phyloP scores from a whole-genome alignment of 1,140 invertebrate genomes.

The Camponotus vicinus region DNA sequence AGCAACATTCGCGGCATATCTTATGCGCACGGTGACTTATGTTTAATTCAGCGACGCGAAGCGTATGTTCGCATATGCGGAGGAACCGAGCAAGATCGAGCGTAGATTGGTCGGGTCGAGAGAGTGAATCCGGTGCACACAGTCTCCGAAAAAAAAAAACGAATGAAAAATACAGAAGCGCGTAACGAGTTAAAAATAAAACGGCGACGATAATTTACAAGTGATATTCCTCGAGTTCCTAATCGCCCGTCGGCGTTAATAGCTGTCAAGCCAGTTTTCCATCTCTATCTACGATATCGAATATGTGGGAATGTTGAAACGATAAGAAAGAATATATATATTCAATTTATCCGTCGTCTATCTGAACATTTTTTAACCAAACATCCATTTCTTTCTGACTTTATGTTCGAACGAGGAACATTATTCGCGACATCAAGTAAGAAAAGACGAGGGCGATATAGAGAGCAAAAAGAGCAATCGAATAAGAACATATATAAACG shows the following conservation, averaged over 20 bases:
- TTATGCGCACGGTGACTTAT: constrained; percentile 78
- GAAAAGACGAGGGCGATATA: not conserved
- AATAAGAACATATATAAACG: constrained; percentile 36
- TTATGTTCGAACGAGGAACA: constrained; percentile 2
- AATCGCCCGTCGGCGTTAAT: not conserved
- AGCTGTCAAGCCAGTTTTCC: not conserved
- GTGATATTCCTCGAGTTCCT: not conserved
- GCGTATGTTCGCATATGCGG: constrained; percentile 72
- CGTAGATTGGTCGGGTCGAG: constrained; percentile 71
- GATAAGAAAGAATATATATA: no score
- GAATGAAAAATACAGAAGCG: constrained; percentile 12
- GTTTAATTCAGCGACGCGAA: constrained; percentile 80
- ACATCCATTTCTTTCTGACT: not conserved
- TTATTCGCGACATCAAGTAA: constrained; percentile 29
- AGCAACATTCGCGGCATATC: constrained; percentile 78
- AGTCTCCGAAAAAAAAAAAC: constrained; percentile 57
- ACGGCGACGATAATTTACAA: not conserved
- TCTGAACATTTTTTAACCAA: not conserved
- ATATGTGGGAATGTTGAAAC: not conserved
- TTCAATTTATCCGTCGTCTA: not conserved
- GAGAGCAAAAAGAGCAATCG: constrained; percentile 26
- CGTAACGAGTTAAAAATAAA: constrained; percentile 33
- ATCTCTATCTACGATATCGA: not conserved
- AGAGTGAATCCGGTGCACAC: constrained; percentile 52
- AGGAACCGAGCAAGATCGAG: constrained; percentile 73